phyloP scores from a whole-genome alignment of 2,797 vertebrate species.

The Leptoclinus maculatus region DNA sequence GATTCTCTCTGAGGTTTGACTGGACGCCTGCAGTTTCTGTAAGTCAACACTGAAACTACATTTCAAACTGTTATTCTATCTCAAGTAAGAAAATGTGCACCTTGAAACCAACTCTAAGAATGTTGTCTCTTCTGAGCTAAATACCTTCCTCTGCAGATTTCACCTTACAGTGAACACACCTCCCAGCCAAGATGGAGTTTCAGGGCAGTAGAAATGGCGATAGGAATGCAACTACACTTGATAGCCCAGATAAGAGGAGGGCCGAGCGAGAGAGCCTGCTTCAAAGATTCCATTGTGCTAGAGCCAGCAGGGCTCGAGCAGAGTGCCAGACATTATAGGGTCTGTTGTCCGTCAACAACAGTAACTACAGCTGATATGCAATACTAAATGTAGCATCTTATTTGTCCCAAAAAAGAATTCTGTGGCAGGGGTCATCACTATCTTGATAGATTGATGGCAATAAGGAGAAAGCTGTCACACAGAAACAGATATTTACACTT shows the following conservation, averaged over 20 bases:
- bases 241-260: constrained; percentile 84
- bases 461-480: background rate
- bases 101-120: constrained; percentile 8
- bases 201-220: constrained; percentile 74
- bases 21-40: background rate
- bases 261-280: constrained; percentile 70
- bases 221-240: constrained; percentile 86
- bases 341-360: constrained; percentile 73
- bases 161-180: constrained; percentile 45
- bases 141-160: constrained; percentile 32
- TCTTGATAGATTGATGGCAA: background rate
- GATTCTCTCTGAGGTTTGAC: background rate
- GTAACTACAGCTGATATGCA: constrained; percentile 59
- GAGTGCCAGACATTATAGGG: constrained; percentile 55
- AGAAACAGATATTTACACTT: background rate
- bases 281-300: constrained; percentile 81
- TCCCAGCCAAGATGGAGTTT: constrained; percentile 73
- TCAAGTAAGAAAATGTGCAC: background rate
- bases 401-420: constrained; percentile 13
- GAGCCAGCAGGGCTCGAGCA: constrained; percentile 67
- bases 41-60: background rate
- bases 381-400: constrained; percentile 52
- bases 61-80: background rate
- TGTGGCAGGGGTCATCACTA: background rate
- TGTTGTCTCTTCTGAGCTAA: constrained; percentile 21